Percentiles rank a stretch among this genome's conserved stretches.
Evolutionary conservation across 2,113 vertebrate genomes (phyloP).

Genomic region (Anas platyrhynchos): DNA sequence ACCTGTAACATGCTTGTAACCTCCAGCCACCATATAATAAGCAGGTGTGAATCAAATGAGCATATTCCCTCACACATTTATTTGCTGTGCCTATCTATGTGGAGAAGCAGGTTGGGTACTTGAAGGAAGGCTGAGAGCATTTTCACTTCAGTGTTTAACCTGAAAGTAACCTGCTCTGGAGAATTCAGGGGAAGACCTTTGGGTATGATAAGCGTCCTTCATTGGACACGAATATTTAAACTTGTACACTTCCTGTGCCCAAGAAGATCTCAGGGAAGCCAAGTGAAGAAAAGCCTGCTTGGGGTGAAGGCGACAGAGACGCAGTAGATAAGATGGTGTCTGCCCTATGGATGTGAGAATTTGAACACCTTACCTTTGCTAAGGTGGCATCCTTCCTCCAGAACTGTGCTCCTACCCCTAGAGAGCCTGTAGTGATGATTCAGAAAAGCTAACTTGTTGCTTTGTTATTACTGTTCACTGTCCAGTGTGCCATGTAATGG

Average conservation of each 20-base stretch:
- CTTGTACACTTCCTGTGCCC: neutral
- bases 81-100: neutral
- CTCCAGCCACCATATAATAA: neutral
- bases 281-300: neutral
- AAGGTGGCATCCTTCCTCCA: neutral
- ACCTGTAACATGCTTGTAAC: neutral
- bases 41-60: neutral
- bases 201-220: neutral
- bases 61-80: neutral
- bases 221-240: neutral
- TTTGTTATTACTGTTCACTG: neutral
- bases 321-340: neutral
- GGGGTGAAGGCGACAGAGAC: neutral
- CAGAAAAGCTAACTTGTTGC: no score
- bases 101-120: neutral
- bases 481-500: neutral
- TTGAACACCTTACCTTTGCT: neutral
- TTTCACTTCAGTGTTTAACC: neutral
- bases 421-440: neutral
- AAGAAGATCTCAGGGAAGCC: neutral
- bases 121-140: neutral
- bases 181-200: neutral
- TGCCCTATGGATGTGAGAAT: neutral
- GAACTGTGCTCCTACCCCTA: neutral
- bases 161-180: neutral